Evolutionary conservation across 1,140 invertebrate species (phyloP), one percentile per base, ranked within the genome.

Genomic region (Thaumetopoea pityocampa): DNA sequence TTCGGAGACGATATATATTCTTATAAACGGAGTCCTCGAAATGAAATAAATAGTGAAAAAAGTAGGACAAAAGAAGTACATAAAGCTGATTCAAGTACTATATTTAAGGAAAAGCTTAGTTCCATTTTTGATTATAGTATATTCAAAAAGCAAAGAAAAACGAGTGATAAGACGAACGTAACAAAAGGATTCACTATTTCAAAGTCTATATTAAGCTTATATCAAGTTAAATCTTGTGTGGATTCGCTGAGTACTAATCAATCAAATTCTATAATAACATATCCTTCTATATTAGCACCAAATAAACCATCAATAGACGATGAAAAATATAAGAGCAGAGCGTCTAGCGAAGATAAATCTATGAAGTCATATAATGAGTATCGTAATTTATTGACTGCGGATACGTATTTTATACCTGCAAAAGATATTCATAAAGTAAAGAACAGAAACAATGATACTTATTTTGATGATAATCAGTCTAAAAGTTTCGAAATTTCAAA

Each of bases 1-100:
- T 79, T 70, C 50, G 50, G 38, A 44, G 78, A 82, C 63, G 78
- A 82, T 5, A 76, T 49, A 51, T 78, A 78, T 53, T 19, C 54
- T 5, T 82, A 82, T 37, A 32, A 49, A 33, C 53, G 40, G 4
- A 46, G 8, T 20, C 2, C n/a, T 11, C 8, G 14, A 4, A 41
- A 47, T 27, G 9, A 40, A 51, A 19, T 43, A 17, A 22, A 6
- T 18, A 29, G 30, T 8, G 27, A 2, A 18, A 42, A 43, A 20
- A 18, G 33, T 23, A 42, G 11, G 36, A 34, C 29, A 8, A 43
- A 49, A 35, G 45, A 33, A n/a, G n/a, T n/a, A n/a, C n/a, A n/a
- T n/a, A n/a, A n/a, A n/a, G n/a, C n/a, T n/a, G n/a, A n/a, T 29
- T 5, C 8, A 9, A 7, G 2, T 24, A 24, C 3, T 24, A 8